Percentiles rank a stretch among this genome's conserved stretches.
phyloP scores from a whole-genome alignment of 2,888 invertebrate species.

The Hoplodrina ambigua region DNA sequence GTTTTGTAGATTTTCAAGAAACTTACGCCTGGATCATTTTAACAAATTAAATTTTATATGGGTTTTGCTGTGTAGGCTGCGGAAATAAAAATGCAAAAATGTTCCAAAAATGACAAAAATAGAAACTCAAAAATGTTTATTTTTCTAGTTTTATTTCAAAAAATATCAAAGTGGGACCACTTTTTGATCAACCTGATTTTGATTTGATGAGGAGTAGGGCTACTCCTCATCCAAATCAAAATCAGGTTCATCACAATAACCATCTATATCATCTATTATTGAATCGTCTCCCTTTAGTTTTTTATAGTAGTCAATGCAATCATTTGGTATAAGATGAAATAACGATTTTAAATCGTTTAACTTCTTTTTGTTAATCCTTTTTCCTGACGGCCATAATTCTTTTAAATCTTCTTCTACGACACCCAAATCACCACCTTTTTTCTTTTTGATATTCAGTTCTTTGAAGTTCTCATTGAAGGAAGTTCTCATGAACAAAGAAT shows the following conservation, averaged over 20 bases:
- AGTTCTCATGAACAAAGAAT: slow-evolving; percentile 42
- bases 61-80: slow-evolving; percentile 17
- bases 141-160: slow-evolving; percentile 29
- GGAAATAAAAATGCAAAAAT: slow-evolving; percentile 34
- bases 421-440: slow-evolving; percentile 34
- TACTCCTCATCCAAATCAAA: slow-evolving; percentile 28
- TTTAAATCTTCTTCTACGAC: slow-evolving; percentile 34
- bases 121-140: slow-evolving; percentile 14
- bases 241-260: slow-evolving; percentile 19
- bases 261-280: slow-evolving; percentile 35
- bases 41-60: slow-evolving; percentile 26
- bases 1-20: slow-evolving; percentile 17
- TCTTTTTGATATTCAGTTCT: slow-evolving; percentile 28
- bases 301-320: slow-evolving; percentile 35
- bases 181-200: too few relatives aligned
- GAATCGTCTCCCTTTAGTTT: slow-evolving; percentile 38
- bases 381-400: slow-evolving; percentile 36
- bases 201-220: too few relatives aligned
- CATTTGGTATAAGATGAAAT: slow-evolving; percentile 34
- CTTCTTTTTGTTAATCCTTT: slow-evolving; percentile 27
- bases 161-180: slow-evolving; percentile 26
- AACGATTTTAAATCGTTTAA: slow-evolving; percentile 37
- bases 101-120: slow-evolving; percentile 24
- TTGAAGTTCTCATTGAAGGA: slow-evolving; percentile 33
- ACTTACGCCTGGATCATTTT: slow-evolving; percentile 25